Evolutionary conservation across 2,797 vertebrate species (phyloP).

Genomic region (Pipistrellus pipistrellus): DNA sequence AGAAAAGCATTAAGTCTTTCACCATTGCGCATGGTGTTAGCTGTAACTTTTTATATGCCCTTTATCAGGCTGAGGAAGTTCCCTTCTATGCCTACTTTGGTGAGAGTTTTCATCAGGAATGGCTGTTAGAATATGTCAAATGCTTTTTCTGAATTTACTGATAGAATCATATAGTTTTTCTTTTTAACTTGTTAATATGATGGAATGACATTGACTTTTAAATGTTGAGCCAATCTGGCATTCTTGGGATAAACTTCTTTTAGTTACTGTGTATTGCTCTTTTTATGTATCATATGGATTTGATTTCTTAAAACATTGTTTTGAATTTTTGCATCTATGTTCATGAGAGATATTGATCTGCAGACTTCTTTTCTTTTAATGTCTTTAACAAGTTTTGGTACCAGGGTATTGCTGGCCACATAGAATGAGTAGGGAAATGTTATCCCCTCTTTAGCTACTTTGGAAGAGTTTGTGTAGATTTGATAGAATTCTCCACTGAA

Average conservation of each 20-base stretch:
- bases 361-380: constrained; percentile 23
- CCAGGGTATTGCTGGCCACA: not conserved
- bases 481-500: not conserved
- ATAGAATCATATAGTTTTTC: not conserved
- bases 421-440: not conserved
- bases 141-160: not conserved
- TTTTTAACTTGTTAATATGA: constrained; percentile 22
- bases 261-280: not conserved
- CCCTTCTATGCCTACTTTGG: not conserved
- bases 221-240: constrained; percentile 16
- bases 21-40: not conserved
- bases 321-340: not conserved
- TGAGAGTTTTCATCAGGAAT: constrained; percentile 6
- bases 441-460: not conserved
- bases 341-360: not conserved
- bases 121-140: not conserved
- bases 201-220: not conserved
- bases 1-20: not conserved
- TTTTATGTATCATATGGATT: not conserved
- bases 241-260: not conserved
- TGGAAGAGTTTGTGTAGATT: not conserved
- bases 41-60: not conserved
- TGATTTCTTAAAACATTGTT: constrained; percentile 38
- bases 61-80: not conserved
- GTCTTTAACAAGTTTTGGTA: not conserved